Conservation (phyloP, 2,113 vertebrate species). For the Atractosteus spatula region DNA sequence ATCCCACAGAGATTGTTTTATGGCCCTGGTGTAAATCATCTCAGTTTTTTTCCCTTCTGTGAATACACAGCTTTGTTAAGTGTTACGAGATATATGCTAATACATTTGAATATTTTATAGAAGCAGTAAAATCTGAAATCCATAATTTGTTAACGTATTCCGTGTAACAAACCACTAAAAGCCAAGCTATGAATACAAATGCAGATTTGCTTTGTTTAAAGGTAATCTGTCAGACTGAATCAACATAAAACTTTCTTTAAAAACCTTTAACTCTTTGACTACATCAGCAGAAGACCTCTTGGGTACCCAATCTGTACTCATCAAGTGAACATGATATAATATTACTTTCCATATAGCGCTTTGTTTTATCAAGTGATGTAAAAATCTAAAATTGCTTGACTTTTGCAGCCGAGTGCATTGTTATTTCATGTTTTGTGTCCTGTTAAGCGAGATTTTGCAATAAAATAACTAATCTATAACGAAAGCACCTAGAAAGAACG, state of each 20-base stretch:
- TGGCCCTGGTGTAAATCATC: constrained; percentile 65
- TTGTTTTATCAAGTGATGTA: no score
- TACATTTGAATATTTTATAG: constrained; percentile 70
- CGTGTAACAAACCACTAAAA: constrained; percentile 62
- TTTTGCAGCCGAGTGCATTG: no score
- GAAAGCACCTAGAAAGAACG: no score
- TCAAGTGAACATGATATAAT: no score
- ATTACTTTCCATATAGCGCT: no score
- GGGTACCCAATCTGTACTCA: no score
- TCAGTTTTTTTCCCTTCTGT: constrained; percentile 27
- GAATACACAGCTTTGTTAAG: constrained; percentile 50
- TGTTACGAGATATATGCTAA: constrained; percentile 62
- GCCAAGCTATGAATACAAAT: constrained; percentile 67
- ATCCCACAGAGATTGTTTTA: constrained; percentile 62
- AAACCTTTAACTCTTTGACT: constrained; percentile 8
- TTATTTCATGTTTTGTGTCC: no score
- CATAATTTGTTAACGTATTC: constrained; percentile 66
- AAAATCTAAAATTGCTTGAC: no score
- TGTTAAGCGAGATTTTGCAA: no score
- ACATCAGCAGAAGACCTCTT: background rate
- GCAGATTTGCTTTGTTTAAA: constrained; percentile 37
- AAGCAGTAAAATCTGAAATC: constrained; percentile 68
- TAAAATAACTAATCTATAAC: no score
- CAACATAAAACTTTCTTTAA: constrained; percentile 18
- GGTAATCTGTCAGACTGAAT: constrained; percentile 36